These are phyloP conservation scores for Hormiphora californensis DNA, from an alignment of 37 sponge, comb jelly and placozoan genomes.

Conservation along the genomic window DNA sequence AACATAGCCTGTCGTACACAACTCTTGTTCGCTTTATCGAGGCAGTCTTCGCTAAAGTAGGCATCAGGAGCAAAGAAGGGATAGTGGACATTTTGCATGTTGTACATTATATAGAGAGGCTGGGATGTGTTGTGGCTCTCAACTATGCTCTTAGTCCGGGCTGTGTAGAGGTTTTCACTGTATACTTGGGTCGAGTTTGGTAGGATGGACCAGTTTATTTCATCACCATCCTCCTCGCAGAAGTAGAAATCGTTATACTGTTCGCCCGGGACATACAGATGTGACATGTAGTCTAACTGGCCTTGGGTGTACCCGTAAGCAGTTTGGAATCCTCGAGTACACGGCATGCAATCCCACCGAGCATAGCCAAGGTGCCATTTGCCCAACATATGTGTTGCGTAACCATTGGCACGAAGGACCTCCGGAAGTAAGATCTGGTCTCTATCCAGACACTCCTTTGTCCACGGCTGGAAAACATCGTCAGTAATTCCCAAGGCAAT, in stretches of 20 bases:
- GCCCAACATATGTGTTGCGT: constrained; percentile 60
- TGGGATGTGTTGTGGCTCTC: constrained; percentile 51
- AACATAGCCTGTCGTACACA: constrained; percentile 60
- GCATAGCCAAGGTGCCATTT: constrained; percentile 60
- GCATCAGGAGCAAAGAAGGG: constrained; percentile 60
- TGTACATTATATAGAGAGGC: constrained; percentile 60
- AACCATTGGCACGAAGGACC: constrained; percentile 42
- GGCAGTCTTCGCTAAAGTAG: too few relatives aligned
- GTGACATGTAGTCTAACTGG: constrained; percentile 30
- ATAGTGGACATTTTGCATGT: constrained; percentile 53
- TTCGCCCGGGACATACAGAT: too few relatives aligned
- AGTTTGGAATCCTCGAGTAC: constrained; percentile 56
- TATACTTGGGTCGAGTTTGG: too few relatives aligned
- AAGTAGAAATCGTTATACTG: neutral
- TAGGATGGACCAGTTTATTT: too few relatives aligned
- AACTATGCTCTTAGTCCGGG: neutral
- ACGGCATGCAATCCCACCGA: constrained; percentile 50
- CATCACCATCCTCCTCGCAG: too few relatives aligned
- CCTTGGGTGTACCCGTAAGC: constrained; percentile 57
- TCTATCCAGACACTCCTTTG: neutral
- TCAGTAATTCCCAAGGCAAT: neutral
- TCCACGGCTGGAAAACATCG: neutral
- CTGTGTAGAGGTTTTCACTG: neutral
- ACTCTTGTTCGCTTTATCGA: too few relatives aligned
- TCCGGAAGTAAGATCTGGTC: neutral